Conservation (phyloP, 2,113 vertebrate genomes). For the Dipodomys ordii region DNA sequence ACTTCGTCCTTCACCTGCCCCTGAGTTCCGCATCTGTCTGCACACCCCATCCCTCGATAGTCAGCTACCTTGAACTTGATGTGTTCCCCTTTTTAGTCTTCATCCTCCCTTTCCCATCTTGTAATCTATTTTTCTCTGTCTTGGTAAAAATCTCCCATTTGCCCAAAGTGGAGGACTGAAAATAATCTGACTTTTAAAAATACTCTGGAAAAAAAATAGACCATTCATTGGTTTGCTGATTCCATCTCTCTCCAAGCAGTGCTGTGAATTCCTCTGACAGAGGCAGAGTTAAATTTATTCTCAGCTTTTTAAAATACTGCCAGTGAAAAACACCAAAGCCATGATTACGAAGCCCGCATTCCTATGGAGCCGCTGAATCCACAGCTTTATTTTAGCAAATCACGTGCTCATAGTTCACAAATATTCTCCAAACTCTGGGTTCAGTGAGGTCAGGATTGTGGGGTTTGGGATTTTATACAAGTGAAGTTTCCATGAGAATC, state of each 20-base stretch:
- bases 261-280: slow-evolving; percentile 55
- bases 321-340: slow-evolving; percentile 32
- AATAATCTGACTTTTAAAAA: slow-evolving; percentile 76
- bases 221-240: slow-evolving; percentile 73
- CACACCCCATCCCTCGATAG: background rate
- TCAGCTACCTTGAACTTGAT: background rate
- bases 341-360: slow-evolving; percentile 34
- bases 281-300: slow-evolving; percentile 68
- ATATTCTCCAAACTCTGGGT: slow-evolving; percentile 16
- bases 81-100: background rate
- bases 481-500: background rate
- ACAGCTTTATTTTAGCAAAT: slow-evolving; percentile 65
- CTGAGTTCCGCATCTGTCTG: background rate
- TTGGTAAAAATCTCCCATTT: slow-evolving; percentile 57
- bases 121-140: background rate
- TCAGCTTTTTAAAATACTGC: slow-evolving; percentile 56
- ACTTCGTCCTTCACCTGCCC: background rate
- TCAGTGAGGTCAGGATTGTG: background rate
- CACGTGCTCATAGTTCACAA: slow-evolving; percentile 46
- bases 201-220: slow-evolving; percentile 52
- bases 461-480: background rate
- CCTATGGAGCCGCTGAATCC: slow-evolving; percentile 49
- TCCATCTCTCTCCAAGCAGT: slow-evolving; percentile 59
- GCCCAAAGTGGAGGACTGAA: slow-evolving; percentile 46
- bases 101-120: background rate